Percentiles rank a stretch among this genome's conserved stretches.
Conservation (phyloP, 92 coral and sea anemone species). For the Plumapathes pennacea region DNA sequence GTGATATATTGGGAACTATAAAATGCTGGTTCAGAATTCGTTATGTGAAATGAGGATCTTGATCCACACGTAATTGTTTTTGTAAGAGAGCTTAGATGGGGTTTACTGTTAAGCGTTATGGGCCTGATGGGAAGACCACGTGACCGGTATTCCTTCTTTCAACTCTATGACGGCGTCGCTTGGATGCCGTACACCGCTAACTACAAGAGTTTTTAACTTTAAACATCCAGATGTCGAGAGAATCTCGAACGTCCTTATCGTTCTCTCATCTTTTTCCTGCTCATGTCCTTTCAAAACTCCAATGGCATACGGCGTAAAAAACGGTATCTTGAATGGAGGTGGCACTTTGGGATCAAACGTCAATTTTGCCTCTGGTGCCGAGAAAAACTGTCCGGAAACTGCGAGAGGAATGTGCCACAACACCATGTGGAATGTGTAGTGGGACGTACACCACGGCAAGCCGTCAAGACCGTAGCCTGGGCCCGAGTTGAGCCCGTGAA, state of each 20-base stretch:
- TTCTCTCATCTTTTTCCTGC: neutral
- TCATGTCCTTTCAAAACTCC: slow-evolving; percentile 11
- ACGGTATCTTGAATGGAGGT: slow-evolving; percentile 21
- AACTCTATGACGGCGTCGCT: neutral
- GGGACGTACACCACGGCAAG: slow-evolving; percentile 41
- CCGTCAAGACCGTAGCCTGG: slow-evolving; percentile 41
- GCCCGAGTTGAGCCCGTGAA: slow-evolving; percentile 35
- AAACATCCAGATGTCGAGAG: slow-evolving; percentile 20
- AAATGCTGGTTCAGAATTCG: too few species aligned
- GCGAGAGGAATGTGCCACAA: slow-evolving; percentile 40
- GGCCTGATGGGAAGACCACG: slow-evolving; percentile 8
- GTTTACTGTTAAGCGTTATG: too few species aligned
- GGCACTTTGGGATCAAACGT: slow-evolving; percentile 22
- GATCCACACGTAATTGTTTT: too few species aligned
- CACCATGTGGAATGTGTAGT: slow-evolving; percentile 40
- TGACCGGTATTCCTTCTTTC: slow-evolving; percentile 10
- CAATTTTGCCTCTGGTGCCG: slow-evolving; percentile 34
- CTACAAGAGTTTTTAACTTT: slow-evolving; percentile 8
- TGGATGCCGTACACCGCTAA: slow-evolving; percentile 21
- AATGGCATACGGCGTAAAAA: slow-evolving; percentile 21
- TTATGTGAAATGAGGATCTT: too few species aligned
- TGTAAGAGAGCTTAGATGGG: too few species aligned
- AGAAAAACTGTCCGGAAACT: slow-evolving; percentile 26
- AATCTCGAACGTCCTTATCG: slow-evolving; percentile 12
- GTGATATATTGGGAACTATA: too few species aligned